Evolutionary conservation across 2,113 vertebrate genomes (phyloP), one percentile per base, ranked within the genome.

Genomic region (Solea solea): DNA sequence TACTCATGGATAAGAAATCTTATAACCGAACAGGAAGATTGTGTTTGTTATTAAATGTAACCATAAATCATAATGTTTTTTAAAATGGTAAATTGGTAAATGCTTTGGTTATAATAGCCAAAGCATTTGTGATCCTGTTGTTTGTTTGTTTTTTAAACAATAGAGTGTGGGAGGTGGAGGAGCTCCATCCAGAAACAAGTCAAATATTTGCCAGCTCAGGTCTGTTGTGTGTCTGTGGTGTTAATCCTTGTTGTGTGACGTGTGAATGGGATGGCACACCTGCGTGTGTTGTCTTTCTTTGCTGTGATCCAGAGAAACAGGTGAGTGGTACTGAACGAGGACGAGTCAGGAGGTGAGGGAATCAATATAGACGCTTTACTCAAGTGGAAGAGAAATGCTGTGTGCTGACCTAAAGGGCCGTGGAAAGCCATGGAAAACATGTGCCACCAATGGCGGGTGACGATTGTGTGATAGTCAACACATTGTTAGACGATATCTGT

Each of bases 221-320:
- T 45, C 27, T 48, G 50, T 46, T 16, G 2, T 15, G 5, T 4
- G 57, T 44, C 44, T 57, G 41, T 27, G 41, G 11, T 45, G 50
- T 40, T 68, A n/a, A 28, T 34, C 46, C 14, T 12, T 59, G 61
- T 56, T 70, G 51, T 10, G 58, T 46, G 41, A 1, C 1, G 1
- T 28, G 28, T 66, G 51, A 71, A 25, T 5, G 2, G 34, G 46
- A 40, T 2, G 61, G 9, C 50, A 28, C 41, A 88, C 88, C 84
- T 85, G 84, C 28, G 73, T 48, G 65, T 15, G 58, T 75, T 48
- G 3, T 59, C 71, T 63, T 49, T 16, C 58, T 76, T 51, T 64
- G 69, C 57, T 0, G 76, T 72, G 15, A 28, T 92, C 90, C 72
- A 51, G 64, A 79, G 61, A 68, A 5, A 46, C 40, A 71, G 51